These are phyloP conservation scores for Pheosia tremula DNA, from an alignment of 2,888 invertebrate species.

Conservation along the genomic window DNA sequence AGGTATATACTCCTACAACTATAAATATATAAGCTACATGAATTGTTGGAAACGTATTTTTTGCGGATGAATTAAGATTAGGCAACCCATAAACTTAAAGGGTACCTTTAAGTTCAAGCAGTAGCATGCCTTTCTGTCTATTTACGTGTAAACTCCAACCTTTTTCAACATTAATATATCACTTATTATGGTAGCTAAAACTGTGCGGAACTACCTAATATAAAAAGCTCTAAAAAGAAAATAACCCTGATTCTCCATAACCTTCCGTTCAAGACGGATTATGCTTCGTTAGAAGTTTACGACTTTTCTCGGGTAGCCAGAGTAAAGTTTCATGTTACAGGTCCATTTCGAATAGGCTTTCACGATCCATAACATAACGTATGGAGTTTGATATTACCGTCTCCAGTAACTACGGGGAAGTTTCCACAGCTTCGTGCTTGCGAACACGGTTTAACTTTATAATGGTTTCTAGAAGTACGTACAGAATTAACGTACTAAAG, in stretches of 20 bases:
- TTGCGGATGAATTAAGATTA: too few relatives aligned
- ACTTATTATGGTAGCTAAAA: conserved; percentile 19
- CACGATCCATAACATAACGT: conserved; percentile 53
- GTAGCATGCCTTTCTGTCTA: too few relatives aligned
- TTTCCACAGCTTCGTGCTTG: not conserved
- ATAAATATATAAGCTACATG: too few relatives aligned
- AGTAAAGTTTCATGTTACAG: conserved; percentile 61
- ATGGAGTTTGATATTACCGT: conserved; percentile 28
- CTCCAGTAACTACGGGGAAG: not conserved
- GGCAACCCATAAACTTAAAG: too few relatives aligned
- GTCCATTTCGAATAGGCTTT: conserved; percentile 58
- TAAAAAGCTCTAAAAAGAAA: conserved; percentile 26
- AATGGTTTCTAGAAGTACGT: not conserved
- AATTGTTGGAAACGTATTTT: too few relatives aligned
- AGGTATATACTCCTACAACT: too few relatives aligned
- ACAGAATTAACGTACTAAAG: not conserved
- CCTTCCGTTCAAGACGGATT: conserved; percentile 28
- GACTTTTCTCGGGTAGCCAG: conserved; percentile 41
- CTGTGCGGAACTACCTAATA: conserved; percentile 7
- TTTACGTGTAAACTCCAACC: too few relatives aligned
- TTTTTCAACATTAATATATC: conserved; percentile 9
- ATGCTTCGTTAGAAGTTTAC: conserved; percentile 47
- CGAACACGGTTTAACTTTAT: not conserved
- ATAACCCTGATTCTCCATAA: conserved; percentile 22
- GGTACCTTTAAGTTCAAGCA: too few relatives aligned